A percentile compares a stretch with the other conserved stretches of the same genome.
Evolutionary conservation across 37 sponge, comb jelly and placozoan genomes (phyloP).

Genomic region (Mnemiopsis leidyi): DNA sequence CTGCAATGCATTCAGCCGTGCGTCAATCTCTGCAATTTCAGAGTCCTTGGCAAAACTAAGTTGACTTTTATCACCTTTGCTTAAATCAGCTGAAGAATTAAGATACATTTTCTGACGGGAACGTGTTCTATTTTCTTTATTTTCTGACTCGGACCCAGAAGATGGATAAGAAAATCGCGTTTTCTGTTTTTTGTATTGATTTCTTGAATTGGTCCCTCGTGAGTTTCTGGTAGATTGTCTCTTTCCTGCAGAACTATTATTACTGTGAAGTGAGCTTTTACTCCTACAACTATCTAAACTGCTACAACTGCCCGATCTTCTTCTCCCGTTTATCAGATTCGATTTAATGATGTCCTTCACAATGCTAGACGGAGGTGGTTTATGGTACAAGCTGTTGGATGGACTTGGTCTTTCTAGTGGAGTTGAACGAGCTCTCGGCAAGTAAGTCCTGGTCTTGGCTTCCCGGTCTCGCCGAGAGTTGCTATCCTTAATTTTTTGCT

Average conservation of each 20-base stretch:
- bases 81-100: background rate
- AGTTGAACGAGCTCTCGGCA: conserved; percentile 41
- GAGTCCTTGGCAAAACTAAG: conserved; percentile 58
- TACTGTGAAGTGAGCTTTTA: background rate
- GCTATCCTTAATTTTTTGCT: conserved; percentile 19
- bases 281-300: conserved; percentile 22
- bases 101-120: background rate
- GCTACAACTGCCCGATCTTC: conserved; percentile 18
- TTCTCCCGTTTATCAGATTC: background rate
- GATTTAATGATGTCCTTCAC: conserved; percentile 18
- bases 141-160: background rate
- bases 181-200: background rate
- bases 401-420: conserved; percentile 9
- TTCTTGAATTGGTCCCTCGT: background rate
- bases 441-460: conserved; percentile 5
- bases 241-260: background rate
- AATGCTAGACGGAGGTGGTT: conserved; percentile 24
- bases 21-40: conserved; percentile 62
- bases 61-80: background rate
- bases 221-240: background rate
- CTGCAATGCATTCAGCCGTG: conserved; percentile 41
- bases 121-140: background rate
- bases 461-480: background rate
- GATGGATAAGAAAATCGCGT: background rate
- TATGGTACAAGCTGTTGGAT: conserved; percentile 25